Evolutionary conservation across 1,140 invertebrate genomes (phyloP).

Genomic region (Diploscapter pachys): DNA sequence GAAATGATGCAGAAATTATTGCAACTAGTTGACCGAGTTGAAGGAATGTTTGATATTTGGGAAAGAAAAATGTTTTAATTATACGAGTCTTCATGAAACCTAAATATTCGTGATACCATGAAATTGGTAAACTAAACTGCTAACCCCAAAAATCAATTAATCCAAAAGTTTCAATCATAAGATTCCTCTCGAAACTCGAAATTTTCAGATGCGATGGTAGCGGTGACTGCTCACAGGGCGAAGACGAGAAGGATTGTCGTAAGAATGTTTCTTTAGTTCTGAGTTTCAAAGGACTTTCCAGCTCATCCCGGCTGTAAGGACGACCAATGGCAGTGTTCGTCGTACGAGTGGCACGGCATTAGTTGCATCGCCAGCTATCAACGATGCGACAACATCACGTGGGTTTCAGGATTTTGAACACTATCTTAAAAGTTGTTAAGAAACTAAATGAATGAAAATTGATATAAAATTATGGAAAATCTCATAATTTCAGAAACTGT

Average conservation of each 20-base stretch:
- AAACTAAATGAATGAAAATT: too few relatives aligned
- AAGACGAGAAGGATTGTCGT: slow-evolving; percentile 56
- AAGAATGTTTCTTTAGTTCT: slow-evolving; percentile 22
- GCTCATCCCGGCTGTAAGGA: slow-evolving; percentile 57
- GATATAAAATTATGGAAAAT: too few relatives aligned
- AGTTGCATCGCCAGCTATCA: slow-evolving; percentile 82
- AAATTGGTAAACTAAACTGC: too few relatives aligned
- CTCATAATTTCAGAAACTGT: slow-evolving; percentile 68
- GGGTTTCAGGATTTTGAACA: too few relatives aligned
- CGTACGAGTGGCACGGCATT: slow-evolving; percentile 66
- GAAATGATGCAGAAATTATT: too few relatives aligned
- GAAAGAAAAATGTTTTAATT: too few relatives aligned
- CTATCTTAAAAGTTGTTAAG: too few relatives aligned
- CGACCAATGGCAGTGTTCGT: slow-evolving; percentile 58
- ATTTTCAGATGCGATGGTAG: slow-evolving; percentile 66
- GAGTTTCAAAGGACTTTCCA: slow-evolving; percentile 34
- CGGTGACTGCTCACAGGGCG: slow-evolving; percentile 51
- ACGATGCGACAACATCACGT: slow-evolving; percentile 82
- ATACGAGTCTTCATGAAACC: too few relatives aligned
- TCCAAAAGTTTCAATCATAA: background rate
- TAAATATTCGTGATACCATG: too few relatives aligned
- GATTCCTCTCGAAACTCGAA: background rate
- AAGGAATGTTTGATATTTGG: too few relatives aligned
- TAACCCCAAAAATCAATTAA: too few relatives aligned
- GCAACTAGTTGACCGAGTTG: too few relatives aligned